Conservation (phyloP, 2,113 vertebrate species). For the Tachycineta bicolor region DNA sequence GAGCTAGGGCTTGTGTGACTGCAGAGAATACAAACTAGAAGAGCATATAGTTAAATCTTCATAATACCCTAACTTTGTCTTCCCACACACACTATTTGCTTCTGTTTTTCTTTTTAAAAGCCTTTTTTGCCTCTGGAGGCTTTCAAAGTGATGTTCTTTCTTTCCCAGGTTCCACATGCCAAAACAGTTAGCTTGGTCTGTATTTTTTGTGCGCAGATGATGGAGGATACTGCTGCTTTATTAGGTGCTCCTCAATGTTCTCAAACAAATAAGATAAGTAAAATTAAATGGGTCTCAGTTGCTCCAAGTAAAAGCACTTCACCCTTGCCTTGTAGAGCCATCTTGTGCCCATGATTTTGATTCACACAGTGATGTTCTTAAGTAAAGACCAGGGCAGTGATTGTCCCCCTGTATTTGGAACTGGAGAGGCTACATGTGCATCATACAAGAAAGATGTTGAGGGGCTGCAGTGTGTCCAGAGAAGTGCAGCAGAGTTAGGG, state of each 20-base stretch:
- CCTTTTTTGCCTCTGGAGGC: constrained; percentile 39
- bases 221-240: background rate
- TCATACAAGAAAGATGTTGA: background rate
- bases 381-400: background rate
- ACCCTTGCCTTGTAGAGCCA: background rate
- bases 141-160: background rate
- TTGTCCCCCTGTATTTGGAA: background rate
- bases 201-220: background rate
- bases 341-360: background rate
- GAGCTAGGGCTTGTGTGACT: background rate
- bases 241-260: background rate
- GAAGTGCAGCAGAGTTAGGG: background rate
- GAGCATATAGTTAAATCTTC: background rate
- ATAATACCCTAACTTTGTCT: background rate
- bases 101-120: constrained; percentile 33
- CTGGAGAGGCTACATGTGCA: background rate
- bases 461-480: background rate
- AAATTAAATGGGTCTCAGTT: background rate
- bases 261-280: background rate
- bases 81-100: background rate
- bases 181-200: background rate
- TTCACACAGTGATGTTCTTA: background rate
- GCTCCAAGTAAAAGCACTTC: background rate
- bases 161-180: background rate
- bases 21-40: background rate